Evolutionary conservation across 2,888 invertebrate species (phyloP), one percentile per base, ranked within the genome.

Genomic region (Drosophila imparisetae): DNA sequence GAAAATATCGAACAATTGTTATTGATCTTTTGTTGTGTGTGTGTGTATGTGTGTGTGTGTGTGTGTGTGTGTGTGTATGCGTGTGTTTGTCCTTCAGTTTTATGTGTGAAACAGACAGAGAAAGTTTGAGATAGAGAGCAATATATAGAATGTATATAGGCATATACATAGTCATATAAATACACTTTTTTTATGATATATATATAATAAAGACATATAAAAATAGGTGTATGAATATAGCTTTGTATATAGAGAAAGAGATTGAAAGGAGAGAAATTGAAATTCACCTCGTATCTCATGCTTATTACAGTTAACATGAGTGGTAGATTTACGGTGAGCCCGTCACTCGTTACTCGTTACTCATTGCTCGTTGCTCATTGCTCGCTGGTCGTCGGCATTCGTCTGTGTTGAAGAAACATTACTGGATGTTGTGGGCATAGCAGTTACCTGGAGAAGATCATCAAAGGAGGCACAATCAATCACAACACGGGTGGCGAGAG

Each of bases 401-500:
- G 76, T 86, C 85, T 85, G 87, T 87, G 71, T 75, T 85, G 87
- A 80, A 85, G 85, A 85, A 87, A 85, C 75, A 87, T 85, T 72
- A 85, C 85, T 87, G 85, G 72, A 57, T 72, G 84, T 74, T 72
- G 64, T 75, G 76, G 83, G 78, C 85, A 75, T 76, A 87, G 85
- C 74, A 87, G 85, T 85, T 85, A 85, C 85, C 85, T 85, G 85
- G 70, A 75, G 80, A 76, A 66, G 57, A 69, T 75, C 64, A 58
- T 71, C 71, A 30, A 10, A 59, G 65, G 62, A 65, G 65, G 38
- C 45, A 15, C 24, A 40, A 21, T 18, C 40, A 40, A 40, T 53
- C 13, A 30, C 21, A 50, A 38, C 8, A 45, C 29, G 50, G 29
- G 4, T 30, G 18, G 21, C 21, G 24, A 27, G 27, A 38, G 13